Conservation (phyloP, 1,140 invertebrate species). For the Periplaneta americana region DNA sequence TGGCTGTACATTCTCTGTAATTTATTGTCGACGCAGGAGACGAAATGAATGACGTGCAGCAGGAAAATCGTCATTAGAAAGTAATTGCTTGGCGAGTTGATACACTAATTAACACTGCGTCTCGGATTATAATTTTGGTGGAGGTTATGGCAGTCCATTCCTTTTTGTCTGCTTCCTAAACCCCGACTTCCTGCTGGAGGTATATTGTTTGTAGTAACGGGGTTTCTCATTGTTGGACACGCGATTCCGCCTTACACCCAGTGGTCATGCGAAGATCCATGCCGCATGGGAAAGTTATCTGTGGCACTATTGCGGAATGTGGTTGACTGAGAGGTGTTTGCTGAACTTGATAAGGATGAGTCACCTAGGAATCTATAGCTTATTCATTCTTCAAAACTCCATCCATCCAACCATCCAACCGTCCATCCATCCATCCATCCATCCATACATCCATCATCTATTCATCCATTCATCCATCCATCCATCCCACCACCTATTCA, state of each 20-base stretch:
- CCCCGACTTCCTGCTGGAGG: not conserved
- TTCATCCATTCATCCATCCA: too few relatives aligned
- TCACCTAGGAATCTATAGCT: too few relatives aligned
- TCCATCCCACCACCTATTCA: too few relatives aligned
- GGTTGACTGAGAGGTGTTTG: too few relatives aligned
- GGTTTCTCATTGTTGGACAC: not conserved
- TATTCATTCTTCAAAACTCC: too few relatives aligned
- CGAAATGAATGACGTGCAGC: not conserved
- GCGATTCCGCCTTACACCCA: too few relatives aligned
- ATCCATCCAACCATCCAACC: too few relatives aligned
- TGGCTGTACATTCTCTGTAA: not conserved
- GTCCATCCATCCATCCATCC: too few relatives aligned
- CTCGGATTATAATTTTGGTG: not conserved
- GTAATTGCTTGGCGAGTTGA: not conserved
- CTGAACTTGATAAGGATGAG: too few relatives aligned
- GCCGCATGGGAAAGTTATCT: not conserved
- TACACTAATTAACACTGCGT: not conserved
- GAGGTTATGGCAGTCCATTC: too few relatives aligned
- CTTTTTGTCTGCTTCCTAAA: not conserved
- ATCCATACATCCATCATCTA: too few relatives aligned
- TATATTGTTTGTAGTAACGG: not conserved
- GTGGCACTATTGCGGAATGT: too few relatives aligned
- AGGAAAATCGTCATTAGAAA: not conserved
- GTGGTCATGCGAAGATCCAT: not conserved
- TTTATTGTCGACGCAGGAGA: not conserved